Conservation (phyloP, 2,888 invertebrate species). For the Cheilosia grossa region DNA sequence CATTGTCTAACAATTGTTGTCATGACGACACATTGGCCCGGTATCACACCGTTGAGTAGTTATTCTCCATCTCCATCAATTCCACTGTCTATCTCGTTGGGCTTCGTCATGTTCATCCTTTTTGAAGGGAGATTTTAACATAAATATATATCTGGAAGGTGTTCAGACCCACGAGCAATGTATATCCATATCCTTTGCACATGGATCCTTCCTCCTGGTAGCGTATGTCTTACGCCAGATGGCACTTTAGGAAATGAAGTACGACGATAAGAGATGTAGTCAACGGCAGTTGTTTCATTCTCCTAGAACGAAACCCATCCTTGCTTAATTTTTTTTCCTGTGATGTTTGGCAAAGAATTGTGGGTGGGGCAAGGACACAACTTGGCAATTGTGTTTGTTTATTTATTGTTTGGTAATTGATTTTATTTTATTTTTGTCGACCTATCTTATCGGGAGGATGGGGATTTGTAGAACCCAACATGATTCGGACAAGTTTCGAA, state of each 20-base stretch:
- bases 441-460: not conserved
- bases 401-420: conserved; percentile 32
- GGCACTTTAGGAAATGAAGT: conserved; percentile 53
- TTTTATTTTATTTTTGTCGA: not conserved
- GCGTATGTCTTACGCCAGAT: conserved; percentile 30
- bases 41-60: conserved; percentile 9
- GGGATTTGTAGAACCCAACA: not conserved
- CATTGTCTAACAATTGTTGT: conserved; percentile 9
- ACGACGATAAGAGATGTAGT: conserved; percentile 22
- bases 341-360: not conserved
- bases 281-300: not conserved
- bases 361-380: conserved; percentile 11
- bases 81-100: too few relatives aligned
- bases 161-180: not conserved
- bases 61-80: too few relatives aligned
- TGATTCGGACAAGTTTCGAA: too few relatives aligned
- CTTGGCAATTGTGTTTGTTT: conserved; percentile 32
- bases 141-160: not conserved
- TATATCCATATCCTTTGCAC: conserved; percentile 18
- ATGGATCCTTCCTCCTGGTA: not conserved
- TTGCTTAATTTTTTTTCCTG: not conserved
- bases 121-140: too few relatives aligned
- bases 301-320: not conserved
- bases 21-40: conserved; percentile 31
- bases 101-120: too few relatives aligned